Evolutionary conservation across 23 tunicate genomes (phyloP).

Genomic region (Diplosoma virens): DNA sequence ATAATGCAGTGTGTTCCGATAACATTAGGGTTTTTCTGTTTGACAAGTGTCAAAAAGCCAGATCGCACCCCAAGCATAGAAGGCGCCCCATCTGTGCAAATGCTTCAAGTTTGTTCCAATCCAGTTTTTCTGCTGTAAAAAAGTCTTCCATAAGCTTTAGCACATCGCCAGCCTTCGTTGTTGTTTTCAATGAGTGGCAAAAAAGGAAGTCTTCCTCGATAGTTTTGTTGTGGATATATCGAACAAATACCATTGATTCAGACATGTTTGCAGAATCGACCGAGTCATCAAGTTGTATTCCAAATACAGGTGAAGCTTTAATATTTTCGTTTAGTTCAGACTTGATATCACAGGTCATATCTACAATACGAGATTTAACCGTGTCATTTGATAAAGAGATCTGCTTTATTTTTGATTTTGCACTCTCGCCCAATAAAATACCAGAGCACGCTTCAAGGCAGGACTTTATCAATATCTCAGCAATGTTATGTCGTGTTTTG

Average conservation of each 20-base stretch:
- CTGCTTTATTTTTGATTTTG: background rate
- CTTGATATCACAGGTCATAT: too few relatives aligned
- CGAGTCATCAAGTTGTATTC: background rate
- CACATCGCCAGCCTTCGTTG: slow-evolving; percentile 8
- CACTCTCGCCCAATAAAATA: background rate
- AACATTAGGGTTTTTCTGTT: background rate
- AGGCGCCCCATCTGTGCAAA: slow-evolving; percentile 40
- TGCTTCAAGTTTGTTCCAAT: slow-evolving; percentile 33
- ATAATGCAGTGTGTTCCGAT: background rate
- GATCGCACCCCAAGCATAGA: slow-evolving; percentile 30
- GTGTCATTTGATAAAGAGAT: background rate
- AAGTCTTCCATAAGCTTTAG: background rate
- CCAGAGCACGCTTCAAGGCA: too few relatives aligned
- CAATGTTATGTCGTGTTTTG: too few relatives aligned
- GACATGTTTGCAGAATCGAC: background rate
- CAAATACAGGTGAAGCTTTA: too few relatives aligned
- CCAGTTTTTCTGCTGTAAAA: background rate
- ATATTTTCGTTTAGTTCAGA: too few relatives aligned
- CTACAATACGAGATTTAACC: too few relatives aligned
- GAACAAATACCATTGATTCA: slow-evolving; percentile 6
- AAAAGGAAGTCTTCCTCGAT: slow-evolving; percentile 4
- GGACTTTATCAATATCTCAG: background rate
- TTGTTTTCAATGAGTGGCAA: slow-evolving; percentile 2
- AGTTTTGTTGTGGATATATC: slow-evolving; percentile 1
- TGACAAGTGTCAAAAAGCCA: slow-evolving; percentile 16